phyloP scores from a whole-genome alignment of 2,888 invertebrate species.

The Platycheirus albimanus region DNA sequence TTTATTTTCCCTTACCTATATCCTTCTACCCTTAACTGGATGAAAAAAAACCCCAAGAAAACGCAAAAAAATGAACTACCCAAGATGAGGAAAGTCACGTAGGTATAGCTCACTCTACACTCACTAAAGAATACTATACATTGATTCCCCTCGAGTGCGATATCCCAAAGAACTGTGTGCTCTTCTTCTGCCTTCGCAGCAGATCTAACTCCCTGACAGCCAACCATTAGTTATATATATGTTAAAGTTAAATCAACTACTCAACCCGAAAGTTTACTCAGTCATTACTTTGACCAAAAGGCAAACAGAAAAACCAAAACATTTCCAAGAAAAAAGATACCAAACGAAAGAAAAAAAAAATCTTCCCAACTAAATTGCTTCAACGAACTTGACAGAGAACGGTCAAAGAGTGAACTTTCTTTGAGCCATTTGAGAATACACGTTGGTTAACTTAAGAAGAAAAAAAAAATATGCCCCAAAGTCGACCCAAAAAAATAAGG shows the following conservation, averaged over 20 bases:
- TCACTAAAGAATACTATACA: conserved; percentile 31
- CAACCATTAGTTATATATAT: conserved; percentile 70
- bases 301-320: conserved; percentile 57
- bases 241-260: conserved; percentile 72
- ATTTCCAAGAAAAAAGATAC: background rate
- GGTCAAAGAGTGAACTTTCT: conserved; percentile 31
- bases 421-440: conserved; percentile 34
- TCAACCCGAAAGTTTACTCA: conserved; percentile 72
- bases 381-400: conserved; percentile 58
- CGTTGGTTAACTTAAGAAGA: background rate
- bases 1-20: background rate
- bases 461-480: background rate
- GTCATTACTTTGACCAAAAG: conserved; percentile 71
- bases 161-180: conserved; percentile 39
- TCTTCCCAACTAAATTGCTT: conserved; percentile 64
- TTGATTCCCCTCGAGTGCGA: conserved; percentile 46
- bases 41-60: background rate
- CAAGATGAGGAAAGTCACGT: conserved; percentile 52
- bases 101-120: conserved; percentile 44
- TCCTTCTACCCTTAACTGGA: background rate
- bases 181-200: conserved; percentile 13
- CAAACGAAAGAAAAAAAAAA: conserved; percentile 21
- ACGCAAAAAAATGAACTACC: conserved; percentile 5
- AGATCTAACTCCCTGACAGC: conserved; percentile 52
- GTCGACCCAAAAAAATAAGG: conserved; percentile 8